phyloP scores from a whole-genome alignment of 2,888 invertebrate species.

The Deroplatys truncata region DNA sequence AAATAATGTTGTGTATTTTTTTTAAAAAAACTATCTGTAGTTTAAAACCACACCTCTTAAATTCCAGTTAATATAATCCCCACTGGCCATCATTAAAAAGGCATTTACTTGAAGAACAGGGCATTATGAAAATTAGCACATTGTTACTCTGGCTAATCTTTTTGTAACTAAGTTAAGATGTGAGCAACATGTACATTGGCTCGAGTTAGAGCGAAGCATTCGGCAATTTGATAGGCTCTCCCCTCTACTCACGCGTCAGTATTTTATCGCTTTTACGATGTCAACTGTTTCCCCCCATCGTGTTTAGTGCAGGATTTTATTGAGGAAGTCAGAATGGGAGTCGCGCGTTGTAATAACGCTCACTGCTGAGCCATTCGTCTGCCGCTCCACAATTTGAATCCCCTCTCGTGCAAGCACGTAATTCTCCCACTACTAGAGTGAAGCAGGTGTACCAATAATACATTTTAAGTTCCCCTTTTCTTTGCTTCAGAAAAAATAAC shows the following conservation, averaged over 20 bases:
- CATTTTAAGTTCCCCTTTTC: neutral
- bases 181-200: neutral
- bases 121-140: neutral
- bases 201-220: neutral
- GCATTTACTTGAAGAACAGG: too few relatives aligned
- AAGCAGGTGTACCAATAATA: neutral
- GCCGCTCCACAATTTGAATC: neutral
- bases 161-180: neutral
- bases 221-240: neutral
- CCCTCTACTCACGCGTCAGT: neutral
- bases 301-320: neutral
- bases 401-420: neutral
- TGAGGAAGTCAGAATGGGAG: neutral
- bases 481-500: neutral
- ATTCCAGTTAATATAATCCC: too few relatives aligned
- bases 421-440: neutral
- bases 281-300: neutral
- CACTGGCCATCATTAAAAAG: too few relatives aligned
- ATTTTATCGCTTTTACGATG: neutral
- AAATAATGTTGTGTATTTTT: too few relatives aligned
- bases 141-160: neutral
- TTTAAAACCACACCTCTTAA: too few relatives aligned
- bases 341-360: neutral
- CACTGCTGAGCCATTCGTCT: neutral
- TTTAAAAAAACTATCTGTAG: too few relatives aligned